Percentiles rank a stretch among this genome's conserved stretches.
Conservation (phyloP, 2,888 invertebrate species). For the Plusia festucae region DNA sequence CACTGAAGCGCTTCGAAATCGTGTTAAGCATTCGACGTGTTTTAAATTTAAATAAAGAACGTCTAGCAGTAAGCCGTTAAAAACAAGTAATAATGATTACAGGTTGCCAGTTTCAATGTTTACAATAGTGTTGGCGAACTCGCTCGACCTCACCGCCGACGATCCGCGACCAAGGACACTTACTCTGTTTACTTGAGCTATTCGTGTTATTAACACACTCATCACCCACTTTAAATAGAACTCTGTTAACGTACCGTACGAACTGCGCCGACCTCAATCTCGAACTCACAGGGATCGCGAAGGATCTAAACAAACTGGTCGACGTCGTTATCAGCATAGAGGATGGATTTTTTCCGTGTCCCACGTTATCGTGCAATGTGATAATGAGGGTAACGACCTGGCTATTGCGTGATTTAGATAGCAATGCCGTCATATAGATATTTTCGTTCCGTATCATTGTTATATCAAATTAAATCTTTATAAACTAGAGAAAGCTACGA, state of each 20-base stretch:
- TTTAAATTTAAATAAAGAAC: neutral
- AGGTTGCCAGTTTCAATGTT: conserved; percentile 63
- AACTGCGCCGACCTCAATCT: conserved; percentile 39
- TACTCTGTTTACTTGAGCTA: conserved; percentile 61
- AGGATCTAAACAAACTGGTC: conserved; percentile 68
- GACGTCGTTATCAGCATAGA: conserved; percentile 72
- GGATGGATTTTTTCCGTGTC: conserved; percentile 84
- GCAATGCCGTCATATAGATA: conserved; percentile 63
- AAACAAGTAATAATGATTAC: conserved; percentile 41
- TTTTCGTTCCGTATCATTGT: conserved; percentile 46
- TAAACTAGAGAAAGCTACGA: conserved; percentile 35
- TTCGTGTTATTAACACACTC: conserved; percentile 56
- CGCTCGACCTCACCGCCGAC: conserved; percentile 54
- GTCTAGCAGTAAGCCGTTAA: conserved; percentile 19
- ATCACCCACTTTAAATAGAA: conserved; percentile 63
- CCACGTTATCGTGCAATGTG: conserved; percentile 81
- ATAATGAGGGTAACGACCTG: conserved; percentile 82
- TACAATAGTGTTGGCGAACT: conserved; percentile 64
- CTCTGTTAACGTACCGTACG: conserved; percentile 54
- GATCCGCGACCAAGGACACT: conserved; percentile 68
- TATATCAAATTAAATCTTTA: conserved; percentile 29
- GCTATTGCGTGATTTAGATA: conserved; percentile 78
- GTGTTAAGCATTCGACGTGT: neutral
- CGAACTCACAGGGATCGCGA: conserved; percentile 44
- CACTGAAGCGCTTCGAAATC: neutral